These are phyloP conservation scores for Diceros bicornis DNA, from an alignment of 2,797 vertebrate species.

Conservation along the genomic window DNA sequence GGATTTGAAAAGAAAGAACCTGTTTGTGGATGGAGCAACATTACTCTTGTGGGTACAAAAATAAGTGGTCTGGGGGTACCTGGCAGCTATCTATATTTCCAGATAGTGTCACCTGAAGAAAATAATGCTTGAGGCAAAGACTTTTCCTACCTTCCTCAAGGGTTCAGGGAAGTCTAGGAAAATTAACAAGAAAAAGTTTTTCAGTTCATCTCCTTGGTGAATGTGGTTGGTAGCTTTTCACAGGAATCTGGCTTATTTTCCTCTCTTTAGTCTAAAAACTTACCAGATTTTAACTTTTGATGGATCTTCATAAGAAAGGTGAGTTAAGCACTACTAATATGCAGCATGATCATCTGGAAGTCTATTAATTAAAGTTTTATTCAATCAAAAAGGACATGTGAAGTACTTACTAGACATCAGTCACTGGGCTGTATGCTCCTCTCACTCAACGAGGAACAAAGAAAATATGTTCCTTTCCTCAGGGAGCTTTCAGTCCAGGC, in stretches of 20 bases:
- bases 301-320: neutral
- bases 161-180: neutral
- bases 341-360: neutral
- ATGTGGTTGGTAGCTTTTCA: neutral
- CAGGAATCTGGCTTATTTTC: neutral
- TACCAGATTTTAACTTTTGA: neutral
- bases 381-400: neutral
- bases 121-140: neutral
- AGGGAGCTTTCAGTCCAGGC: neutral
- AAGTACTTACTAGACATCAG: neutral
- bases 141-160: neutral
- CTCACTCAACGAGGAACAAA: neutral
- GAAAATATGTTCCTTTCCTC: neutral
- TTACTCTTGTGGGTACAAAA: neutral
- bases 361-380: neutral
- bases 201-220: neutral
- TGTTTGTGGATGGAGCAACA: neutral
- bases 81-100: neutral
- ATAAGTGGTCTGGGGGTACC: neutral
- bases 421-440: neutral
- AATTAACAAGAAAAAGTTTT: neutral
- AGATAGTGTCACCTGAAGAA: neutral
- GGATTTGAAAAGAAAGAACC: neutral
- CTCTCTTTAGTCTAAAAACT: slow-evolving; percentile 4
- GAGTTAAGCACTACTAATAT: neutral